Conservation (phyloP, 1,140 invertebrate species). For the Triops longicaudatus region DNA sequence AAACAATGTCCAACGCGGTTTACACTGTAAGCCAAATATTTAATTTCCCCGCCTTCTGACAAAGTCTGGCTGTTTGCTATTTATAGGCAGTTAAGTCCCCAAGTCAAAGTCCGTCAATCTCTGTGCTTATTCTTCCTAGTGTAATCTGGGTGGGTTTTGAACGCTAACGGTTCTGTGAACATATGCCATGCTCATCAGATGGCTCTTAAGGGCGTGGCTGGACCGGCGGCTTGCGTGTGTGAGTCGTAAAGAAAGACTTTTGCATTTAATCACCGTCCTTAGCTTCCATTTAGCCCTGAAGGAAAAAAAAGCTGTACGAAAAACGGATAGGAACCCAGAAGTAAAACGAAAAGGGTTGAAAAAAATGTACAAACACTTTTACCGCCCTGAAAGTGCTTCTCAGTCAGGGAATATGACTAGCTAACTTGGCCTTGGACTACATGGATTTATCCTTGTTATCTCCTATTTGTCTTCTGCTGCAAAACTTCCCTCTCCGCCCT, state of each 20-base stretch:
- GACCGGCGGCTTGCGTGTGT: neutral
- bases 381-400: conserved; percentile 1
- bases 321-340: neutral
- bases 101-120: too few relatives aligned
- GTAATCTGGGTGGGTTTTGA: neutral
- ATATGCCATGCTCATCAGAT: conserved; percentile 5
- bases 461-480: neutral
- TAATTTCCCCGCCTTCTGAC: too few relatives aligned
- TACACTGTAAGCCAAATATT: too few relatives aligned
- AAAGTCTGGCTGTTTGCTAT: too few relatives aligned
- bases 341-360: neutral
- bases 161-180: neutral
- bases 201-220: neutral
- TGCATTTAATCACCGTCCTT: neutral
- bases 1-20: too few relatives aligned
- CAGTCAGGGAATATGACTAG: neutral
- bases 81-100: too few relatives aligned
- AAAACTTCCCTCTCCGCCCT: too few relatives aligned
- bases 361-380: neutral
- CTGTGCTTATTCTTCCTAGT: too few relatives aligned
- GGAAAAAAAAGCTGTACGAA: neutral
- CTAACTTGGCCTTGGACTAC: conserved; percentile 14
- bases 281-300: too few relatives aligned
- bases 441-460: conserved; percentile 15
- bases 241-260: conserved; percentile 4